A percentile compares a stretch with the other conserved stretches of the same genome.
phyloP scores from a whole-genome alignment of 2,113 vertebrate species.

The Malurus elegans region DNA sequence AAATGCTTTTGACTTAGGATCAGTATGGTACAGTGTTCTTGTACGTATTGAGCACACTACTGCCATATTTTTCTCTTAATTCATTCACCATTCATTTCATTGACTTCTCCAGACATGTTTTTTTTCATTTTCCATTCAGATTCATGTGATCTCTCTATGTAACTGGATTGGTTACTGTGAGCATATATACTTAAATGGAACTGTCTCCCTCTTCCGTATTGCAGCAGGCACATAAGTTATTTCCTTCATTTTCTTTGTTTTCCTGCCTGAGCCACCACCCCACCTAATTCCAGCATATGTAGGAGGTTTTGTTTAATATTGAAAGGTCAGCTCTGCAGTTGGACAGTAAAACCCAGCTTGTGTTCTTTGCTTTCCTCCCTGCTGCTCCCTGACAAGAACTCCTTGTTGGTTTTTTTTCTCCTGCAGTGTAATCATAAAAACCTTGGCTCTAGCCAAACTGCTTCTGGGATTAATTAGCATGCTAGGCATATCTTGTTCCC shows the following conservation, averaged over 20 bases:
- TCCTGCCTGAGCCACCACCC: not conserved
- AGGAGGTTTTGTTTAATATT: not conserved
- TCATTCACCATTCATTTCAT: not conserved
- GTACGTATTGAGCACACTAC: not conserved
- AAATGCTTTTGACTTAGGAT: not conserved
- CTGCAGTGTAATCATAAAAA: not conserved
- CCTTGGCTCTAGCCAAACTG: not conserved
- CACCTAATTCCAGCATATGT: not conserved
- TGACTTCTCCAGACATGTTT: not conserved
- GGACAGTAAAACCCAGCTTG: not conserved
- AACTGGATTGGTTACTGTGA: not conserved
- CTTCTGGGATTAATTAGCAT: not conserved
- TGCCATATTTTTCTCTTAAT: not conserved
- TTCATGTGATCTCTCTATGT: not conserved
- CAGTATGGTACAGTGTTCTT: not conserved
- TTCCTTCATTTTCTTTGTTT: not conserved
- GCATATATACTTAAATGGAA: not conserved
- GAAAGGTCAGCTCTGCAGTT: conserved; percentile 7
- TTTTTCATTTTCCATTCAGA: not conserved
- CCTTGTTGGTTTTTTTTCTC: not conserved
- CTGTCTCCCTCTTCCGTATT: not conserved
- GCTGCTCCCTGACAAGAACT: not conserved
- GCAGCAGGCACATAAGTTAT: not conserved
- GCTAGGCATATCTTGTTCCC: not conserved
- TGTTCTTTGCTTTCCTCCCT: not conserved